Percentiles rank a stretch among this genome's conserved stretches.
phyloP scores from a whole-genome alignment of 2,797 vertebrate genomes.

The Eremophila alpestris region DNA sequence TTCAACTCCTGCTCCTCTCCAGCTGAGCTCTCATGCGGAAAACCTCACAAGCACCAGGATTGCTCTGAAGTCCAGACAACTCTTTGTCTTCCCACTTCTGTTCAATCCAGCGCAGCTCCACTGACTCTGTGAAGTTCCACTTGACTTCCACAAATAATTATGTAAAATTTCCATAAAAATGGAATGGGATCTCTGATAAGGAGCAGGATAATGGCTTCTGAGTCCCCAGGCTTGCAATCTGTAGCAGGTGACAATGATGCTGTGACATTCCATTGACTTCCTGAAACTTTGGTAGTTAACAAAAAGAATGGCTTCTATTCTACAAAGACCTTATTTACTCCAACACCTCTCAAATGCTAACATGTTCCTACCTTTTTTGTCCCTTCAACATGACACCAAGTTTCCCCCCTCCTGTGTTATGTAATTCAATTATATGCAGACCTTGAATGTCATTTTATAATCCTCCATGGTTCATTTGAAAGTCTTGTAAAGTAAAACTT shows the following conservation, averaged over 20 bases:
- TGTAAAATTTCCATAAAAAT: not conserved
- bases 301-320: not conserved
- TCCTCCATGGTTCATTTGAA: slow-evolving; percentile 69
- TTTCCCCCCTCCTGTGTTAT: slow-evolving; percentile 5
- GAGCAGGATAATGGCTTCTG: not conserved
- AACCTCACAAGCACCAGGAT: not conserved
- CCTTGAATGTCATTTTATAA: slow-evolving; percentile 72
- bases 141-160: not conserved
- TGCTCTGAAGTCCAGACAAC: not conserved
- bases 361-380: not conserved
- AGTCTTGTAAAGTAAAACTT: slow-evolving; percentile 72
- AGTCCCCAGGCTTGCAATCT: not conserved
- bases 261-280: not conserved
- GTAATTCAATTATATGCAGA: slow-evolving; percentile 69
- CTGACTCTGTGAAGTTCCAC: not conserved
- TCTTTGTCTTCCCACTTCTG: not conserved
- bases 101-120: not conserved
- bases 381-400: not conserved
- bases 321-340: slow-evolving; percentile 41
- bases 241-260: not conserved
- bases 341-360: not conserved
- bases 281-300: not conserved
- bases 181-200: not conserved
- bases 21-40: not conserved
- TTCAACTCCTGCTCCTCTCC: not conserved